Evolutionary conservation across 2,797 vertebrate genomes (phyloP).

Genomic region (Sardinella longiceps): DNA sequence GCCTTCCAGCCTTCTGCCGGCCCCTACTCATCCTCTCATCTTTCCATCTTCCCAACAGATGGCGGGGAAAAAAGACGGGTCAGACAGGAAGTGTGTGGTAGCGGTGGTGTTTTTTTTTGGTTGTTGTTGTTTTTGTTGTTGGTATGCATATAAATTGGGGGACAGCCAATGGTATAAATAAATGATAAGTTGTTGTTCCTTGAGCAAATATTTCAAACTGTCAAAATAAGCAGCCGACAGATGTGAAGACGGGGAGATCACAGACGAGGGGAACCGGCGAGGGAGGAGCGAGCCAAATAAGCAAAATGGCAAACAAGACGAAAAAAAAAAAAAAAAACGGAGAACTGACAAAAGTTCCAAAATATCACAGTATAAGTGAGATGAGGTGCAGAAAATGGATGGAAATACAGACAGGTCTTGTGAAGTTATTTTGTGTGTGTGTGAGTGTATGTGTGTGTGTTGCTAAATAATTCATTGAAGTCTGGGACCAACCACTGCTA

Average conservation of each 20-base stretch:
- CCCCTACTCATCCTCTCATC: not conserved
- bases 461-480: constrained; percentile 61
- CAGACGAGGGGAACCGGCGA: not conserved
- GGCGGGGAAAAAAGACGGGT: not conserved
- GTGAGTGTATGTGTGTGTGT: constrained; percentile 18
- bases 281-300: constrained; percentile 19
- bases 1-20: not conserved
- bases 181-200: not conserved
- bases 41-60: constrained; percentile 2
- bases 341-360: not conserved
- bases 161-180: not conserved
- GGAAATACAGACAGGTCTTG: constrained; percentile 35
- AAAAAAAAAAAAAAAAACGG: not conserved
- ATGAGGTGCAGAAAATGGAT: not conserved
- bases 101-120: too few species aligned
- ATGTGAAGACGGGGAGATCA: not conserved
- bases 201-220: not conserved
- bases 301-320: constrained; percentile 13
- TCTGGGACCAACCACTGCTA: constrained; percentile 50
- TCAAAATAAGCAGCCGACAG: not conserved
- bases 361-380: not conserved
- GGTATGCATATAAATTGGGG: constrained; percentile 5
- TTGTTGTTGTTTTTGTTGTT: not conserved
- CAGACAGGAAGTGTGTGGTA: not conserved
- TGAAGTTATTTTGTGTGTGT: constrained; percentile 33